phyloP scores from a whole-genome alignment of 2,888 invertebrate genomes.

The Portevinia maculata region DNA sequence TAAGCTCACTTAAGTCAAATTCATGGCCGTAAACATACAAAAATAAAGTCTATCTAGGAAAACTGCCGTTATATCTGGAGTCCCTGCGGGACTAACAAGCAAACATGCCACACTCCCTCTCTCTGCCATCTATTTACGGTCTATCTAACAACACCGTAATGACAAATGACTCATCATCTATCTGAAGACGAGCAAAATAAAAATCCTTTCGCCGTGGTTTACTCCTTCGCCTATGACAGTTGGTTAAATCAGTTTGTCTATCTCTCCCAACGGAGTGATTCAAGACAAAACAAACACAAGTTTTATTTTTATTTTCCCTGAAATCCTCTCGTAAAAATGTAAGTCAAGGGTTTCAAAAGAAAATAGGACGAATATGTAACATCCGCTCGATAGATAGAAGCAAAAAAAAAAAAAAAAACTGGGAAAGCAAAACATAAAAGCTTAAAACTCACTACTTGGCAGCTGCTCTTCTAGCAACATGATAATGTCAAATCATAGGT shows the following conservation, averaged over 20 bases:
- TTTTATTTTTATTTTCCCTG: background rate
- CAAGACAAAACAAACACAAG: conserved; percentile 14
- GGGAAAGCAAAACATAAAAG: conserved; percentile 19
- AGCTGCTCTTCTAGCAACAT: conserved; percentile 44
- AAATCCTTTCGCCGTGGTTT: conserved; percentile 25
- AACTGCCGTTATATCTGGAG: conserved; percentile 53
- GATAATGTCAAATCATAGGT: conserved; percentile 60
- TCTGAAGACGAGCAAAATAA: conserved; percentile 44
- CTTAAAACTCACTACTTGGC: conserved; percentile 57
- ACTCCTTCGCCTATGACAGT: conserved; percentile 15
- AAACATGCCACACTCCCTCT: conserved; percentile 40
- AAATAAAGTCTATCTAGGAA: conserved; percentile 39
- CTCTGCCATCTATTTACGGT: conserved; percentile 16
- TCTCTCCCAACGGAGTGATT: conserved; percentile 53
- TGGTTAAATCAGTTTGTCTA: conserved; percentile 38
- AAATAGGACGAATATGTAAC: conserved; percentile 40
- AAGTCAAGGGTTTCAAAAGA: conserved; percentile 44
- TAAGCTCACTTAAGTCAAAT: conserved; percentile 36
- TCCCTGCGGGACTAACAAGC: conserved; percentile 32
- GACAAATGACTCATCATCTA: conserved; percentile 71
- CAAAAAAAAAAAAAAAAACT: background rate
- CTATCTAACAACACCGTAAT: conserved; percentile 53
- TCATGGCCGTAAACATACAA: conserved; percentile 29
- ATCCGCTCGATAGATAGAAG: conserved; percentile 22
- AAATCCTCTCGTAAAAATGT: conserved; percentile 11